Conservation (phyloP, 2,888 invertebrate genomes). For the Margaritifera margaritifera region DNA sequence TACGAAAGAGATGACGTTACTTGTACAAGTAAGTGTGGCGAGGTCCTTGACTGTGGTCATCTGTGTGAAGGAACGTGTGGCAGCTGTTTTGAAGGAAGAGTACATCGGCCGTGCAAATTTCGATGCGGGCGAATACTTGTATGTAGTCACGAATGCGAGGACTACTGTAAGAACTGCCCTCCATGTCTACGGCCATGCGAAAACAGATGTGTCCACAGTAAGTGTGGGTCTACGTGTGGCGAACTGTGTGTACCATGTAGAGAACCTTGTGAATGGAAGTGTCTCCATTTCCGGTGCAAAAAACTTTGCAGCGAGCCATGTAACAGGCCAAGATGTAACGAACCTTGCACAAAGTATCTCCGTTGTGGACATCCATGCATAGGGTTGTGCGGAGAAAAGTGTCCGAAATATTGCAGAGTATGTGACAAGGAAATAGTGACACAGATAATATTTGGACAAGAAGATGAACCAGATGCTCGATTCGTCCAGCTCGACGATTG, state of each 20-base stretch:
- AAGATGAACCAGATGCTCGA: constrained; percentile 76
- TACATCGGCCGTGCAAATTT: constrained; percentile 78
- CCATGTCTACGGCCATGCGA: constrained; percentile 71
- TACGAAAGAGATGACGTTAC: constrained; percentile 17
- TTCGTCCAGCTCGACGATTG: constrained; percentile 69
- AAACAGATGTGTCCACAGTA: constrained; percentile 66
- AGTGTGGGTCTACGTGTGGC: constrained; percentile 62
- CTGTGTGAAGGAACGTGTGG: constrained; percentile 72
- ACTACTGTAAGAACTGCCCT: constrained; percentile 65
- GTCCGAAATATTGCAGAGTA: constrained; percentile 78
- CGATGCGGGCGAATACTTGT: constrained; percentile 78
- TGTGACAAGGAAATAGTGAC: constrained; percentile 74
- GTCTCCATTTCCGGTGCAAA: constrained; percentile 63
- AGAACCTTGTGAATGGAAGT: constrained; percentile 68
- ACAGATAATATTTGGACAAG: constrained; percentile 74
- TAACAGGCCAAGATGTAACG: constrained; percentile 65
- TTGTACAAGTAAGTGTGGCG: constrained; percentile 32
- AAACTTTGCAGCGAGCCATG: constrained; percentile 71
- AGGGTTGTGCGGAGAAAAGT: constrained; percentile 83
- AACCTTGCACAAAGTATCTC: constrained; percentile 66
- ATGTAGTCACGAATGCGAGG: constrained; percentile 69
- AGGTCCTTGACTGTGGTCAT: constrained; percentile 53
- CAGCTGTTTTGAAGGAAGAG: constrained; percentile 77
- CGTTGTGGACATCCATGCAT: constrained; percentile 76
- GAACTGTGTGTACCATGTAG: constrained; percentile 64